These are phyloP conservation scores for Amitus sp. DNA, from an alignment of 2,888 invertebrate species.

Conservation along the genomic window DNA sequence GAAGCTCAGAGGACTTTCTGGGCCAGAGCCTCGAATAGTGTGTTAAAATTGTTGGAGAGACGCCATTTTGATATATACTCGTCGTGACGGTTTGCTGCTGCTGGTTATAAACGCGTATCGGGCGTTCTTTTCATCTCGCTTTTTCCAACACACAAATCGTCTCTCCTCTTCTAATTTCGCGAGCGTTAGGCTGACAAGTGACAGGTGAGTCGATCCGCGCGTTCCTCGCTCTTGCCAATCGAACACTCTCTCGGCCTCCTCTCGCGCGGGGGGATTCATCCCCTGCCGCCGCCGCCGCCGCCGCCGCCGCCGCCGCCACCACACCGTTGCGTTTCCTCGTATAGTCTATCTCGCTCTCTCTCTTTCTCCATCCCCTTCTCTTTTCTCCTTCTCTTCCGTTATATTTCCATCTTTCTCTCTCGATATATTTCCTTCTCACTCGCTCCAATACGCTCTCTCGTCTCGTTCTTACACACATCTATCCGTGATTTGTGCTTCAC, in stretches of 20 bases:
- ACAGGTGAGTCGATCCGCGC: slow-evolving; percentile 60
- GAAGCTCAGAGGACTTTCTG: too few species aligned
- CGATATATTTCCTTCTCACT: neutral
- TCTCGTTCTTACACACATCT: neutral
- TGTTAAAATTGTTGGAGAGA: slow-evolving; percentile 45
- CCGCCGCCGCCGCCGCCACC: too few species aligned
- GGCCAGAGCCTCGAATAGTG: too few species aligned
- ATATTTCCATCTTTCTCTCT: slow-evolving; percentile 6
- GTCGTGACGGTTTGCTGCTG: slow-evolving; percentile 55
- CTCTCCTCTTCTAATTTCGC: slow-evolving; percentile 4
- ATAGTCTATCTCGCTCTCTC: slow-evolving; percentile 6
- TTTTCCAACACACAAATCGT: slow-evolving; percentile 1
- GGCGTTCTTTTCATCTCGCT: slow-evolving; percentile 19
- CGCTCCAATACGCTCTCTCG: slow-evolving; percentile 7
- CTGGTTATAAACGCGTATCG: slow-evolving; percentile 42
- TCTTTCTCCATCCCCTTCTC: slow-evolving; percentile 6
- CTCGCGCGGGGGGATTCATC: neutral
- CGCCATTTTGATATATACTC: slow-evolving; percentile 64
- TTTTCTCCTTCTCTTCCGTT: neutral
- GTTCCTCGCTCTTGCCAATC: slow-evolving; percentile 1
- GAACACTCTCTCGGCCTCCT: slow-evolving; percentile 18
- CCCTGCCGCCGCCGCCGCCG: too few species aligned
- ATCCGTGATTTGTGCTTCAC: slow-evolving; percentile 11
- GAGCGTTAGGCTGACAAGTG: slow-evolving; percentile 50
- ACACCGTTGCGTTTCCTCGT: neutral